These are phyloP conservation scores for Paracentrotus lividus DNA, from an alignment of 53 echinoderm and acorn worm species.

Conservation along the genomic window DNA sequence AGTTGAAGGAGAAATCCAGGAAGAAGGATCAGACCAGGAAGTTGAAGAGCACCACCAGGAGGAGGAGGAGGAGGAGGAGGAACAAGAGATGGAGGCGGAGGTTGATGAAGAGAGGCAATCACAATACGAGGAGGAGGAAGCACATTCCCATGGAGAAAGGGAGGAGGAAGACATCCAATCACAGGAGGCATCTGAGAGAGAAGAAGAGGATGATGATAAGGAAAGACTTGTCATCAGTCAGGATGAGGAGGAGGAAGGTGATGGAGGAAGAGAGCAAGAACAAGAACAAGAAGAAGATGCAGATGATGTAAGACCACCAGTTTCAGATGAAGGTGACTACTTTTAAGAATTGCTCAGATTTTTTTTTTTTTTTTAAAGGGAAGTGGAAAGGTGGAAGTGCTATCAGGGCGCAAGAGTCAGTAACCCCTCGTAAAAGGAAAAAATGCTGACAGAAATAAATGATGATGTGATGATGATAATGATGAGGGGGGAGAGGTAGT, in stretches of 20 bases:
- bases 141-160: constrained; percentile 39
- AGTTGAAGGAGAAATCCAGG: constrained; percentile 55
- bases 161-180: constrained; percentile 63
- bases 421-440: too few species aligned
- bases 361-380: too few species aligned
- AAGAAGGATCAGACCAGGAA: constrained; percentile 62
- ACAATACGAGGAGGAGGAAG: constrained; percentile 58
- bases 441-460: too few species aligned
- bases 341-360: too few species aligned
- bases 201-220: constrained; percentile 55
- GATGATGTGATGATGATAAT: too few species aligned
- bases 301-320: constrained; percentile 40
- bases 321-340: constrained; percentile 54
- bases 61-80: constrained; percentile 47
- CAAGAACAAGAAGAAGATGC: constrained; percentile 63
- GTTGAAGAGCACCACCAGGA: constrained; percentile 35
- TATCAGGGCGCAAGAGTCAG: too few species aligned
- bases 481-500: too few species aligned
- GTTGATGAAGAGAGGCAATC: constrained; percentile 46
- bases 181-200: constrained; percentile 63
- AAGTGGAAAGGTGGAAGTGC: too few species aligned
- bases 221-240: constrained; percentile 59
- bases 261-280: constrained; percentile 58
- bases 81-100: constrained; percentile 48
- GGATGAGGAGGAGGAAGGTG: constrained; percentile 73